Evolutionary conservation across 2,113 vertebrate genomes (phyloP).

Genomic region (Odocoileus hemionus): DNA sequence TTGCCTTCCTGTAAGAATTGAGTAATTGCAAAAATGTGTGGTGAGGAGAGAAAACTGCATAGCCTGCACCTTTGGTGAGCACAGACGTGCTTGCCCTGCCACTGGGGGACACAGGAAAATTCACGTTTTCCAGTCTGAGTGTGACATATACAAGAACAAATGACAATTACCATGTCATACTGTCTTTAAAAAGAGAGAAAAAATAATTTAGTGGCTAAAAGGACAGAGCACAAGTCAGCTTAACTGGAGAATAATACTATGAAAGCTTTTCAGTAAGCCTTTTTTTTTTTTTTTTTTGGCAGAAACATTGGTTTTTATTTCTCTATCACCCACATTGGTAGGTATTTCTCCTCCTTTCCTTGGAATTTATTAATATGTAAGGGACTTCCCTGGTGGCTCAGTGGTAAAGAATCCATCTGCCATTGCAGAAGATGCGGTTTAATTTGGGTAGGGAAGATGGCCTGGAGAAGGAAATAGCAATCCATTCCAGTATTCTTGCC

Average conservation of each 20-base stretch:
- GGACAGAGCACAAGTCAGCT: neutral
- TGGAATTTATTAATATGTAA: neutral
- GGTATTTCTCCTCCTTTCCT: neutral
- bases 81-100: neutral
- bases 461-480: neutral
- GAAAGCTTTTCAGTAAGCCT: neutral
- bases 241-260: neutral
- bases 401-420: neutral
- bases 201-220: neutral
- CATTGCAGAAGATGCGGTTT: neutral
- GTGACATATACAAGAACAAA: neutral
- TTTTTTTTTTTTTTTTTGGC: neutral
- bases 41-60: neutral
- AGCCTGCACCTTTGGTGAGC: neutral
- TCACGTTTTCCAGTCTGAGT: neutral
- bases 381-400: neutral
- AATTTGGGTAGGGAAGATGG: neutral
- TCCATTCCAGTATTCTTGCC: neutral
- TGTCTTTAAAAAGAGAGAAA: neutral
- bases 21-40: slow-evolving; percentile 39
- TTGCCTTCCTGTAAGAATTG: neutral
- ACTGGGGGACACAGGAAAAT: neutral
- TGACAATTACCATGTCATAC: neutral
- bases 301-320: neutral
- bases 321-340: neutral